phyloP scores from a whole-genome alignment of 2,797 vertebrate genomes.

The Girardinus metallicus region DNA sequence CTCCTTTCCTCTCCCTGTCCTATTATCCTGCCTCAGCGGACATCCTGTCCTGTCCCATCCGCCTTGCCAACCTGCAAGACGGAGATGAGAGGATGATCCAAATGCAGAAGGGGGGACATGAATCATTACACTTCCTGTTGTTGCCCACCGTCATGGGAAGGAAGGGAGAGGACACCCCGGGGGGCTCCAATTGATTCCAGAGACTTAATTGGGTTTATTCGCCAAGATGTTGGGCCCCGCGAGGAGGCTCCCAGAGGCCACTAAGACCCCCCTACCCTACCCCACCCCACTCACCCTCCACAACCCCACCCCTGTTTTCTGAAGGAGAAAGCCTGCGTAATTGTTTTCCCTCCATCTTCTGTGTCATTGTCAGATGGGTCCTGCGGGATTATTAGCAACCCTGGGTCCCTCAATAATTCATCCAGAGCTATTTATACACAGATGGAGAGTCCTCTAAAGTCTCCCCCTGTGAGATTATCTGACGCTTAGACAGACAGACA shows the following conservation, averaged over 20 bases:
- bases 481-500: constrained; percentile 77
- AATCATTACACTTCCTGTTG: constrained; percentile 82
- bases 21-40: constrained; percentile 74
- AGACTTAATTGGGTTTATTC: constrained; percentile 86
- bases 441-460: constrained; percentile 85
- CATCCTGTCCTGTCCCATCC: constrained; percentile 74
- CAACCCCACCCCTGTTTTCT: constrained; percentile 65
- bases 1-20: constrained; percentile 72
- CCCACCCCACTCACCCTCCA: constrained; percentile 16
- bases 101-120: constrained; percentile 74
- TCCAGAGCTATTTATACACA: constrained; percentile 87
- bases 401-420: constrained; percentile 86
- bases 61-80: constrained; percentile 72
- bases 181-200: constrained; percentile 80
- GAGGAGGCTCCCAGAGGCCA: constrained; percentile 75
- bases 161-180: constrained; percentile 74
- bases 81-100: constrained; percentile 74
- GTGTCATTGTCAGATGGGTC: constrained; percentile 86
- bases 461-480: constrained; percentile 84
- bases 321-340: constrained; percentile 82
- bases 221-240: constrained; percentile 79
- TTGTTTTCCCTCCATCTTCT: constrained; percentile 86
- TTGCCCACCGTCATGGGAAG: constrained; percentile 65
- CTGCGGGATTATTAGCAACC: constrained; percentile 86
- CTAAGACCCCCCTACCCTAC: constrained; percentile 29